These are phyloP conservation scores for Brachyopa scutellaris DNA, from an alignment of 2,888 invertebrate genomes.

Conservation along the genomic window DNA sequence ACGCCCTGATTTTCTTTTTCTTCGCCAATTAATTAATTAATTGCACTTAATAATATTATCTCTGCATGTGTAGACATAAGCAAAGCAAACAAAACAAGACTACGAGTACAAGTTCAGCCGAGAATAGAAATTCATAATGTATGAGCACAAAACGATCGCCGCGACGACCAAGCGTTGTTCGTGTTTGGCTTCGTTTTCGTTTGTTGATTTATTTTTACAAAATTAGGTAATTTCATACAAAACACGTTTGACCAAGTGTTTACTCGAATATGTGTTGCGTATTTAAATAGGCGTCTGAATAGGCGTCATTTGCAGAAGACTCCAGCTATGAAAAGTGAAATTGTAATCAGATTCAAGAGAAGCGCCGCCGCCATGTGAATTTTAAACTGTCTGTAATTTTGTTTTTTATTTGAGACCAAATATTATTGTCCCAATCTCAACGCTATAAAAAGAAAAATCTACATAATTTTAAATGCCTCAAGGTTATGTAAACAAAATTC, in stretches of 20 bases:
- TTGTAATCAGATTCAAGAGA: neutral
- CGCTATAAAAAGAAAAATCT: no score
- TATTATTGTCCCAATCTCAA: no score
- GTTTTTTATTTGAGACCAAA: no score
- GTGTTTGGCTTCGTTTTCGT: neutral
- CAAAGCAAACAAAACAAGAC: neutral
- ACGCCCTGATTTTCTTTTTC: no score
- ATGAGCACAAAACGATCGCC: no score
- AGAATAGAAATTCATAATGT: neutral
- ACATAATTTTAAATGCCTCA: no score
- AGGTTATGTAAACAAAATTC: no score
- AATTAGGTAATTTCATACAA: neutral
- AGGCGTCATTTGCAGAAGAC: neutral
- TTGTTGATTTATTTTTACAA: neutral
- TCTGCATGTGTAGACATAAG: neutral
- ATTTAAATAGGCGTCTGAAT: neutral
- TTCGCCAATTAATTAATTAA: neutral
- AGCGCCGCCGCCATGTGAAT: no score
- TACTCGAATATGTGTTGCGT: neutral
- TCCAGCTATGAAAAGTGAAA: neutral
- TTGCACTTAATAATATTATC: neutral
- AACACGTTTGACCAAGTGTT: neutral
- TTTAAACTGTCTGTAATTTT: no score
- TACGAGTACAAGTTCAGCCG: neutral
- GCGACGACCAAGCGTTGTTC: neutral